Percentiles rank a stretch among this genome's conserved stretches.
Evolutionary conservation across 2,888 invertebrate genomes (phyloP).

Genomic region (Horisme vitalbata): DNA sequence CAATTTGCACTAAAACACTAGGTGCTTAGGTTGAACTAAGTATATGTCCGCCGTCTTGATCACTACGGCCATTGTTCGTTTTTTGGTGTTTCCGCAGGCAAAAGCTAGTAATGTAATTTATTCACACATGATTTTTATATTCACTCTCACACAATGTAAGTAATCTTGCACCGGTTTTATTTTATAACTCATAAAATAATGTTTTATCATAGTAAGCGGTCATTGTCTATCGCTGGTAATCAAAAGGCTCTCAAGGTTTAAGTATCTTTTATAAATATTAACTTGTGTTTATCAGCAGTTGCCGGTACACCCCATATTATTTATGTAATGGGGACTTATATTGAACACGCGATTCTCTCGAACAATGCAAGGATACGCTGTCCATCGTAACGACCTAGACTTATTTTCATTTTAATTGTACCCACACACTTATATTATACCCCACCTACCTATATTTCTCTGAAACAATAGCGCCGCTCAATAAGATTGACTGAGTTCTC

Average conservation of each 20-base stretch:
- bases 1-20: no score
- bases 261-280: slow-evolving; percentile 57
- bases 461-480: slow-evolving; percentile 69
- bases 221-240: slow-evolving; percentile 52
- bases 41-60: no score
- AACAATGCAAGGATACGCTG: slow-evolving; percentile 79
- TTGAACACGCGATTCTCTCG: slow-evolving; percentile 72
- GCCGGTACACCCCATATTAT: slow-evolving; percentile 67
- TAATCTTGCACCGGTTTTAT: slow-evolving; percentile 29
- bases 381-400: slow-evolving; percentile 71
- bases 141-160: slow-evolving; percentile 9
- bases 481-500: slow-evolving; percentile 56
- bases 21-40: no score
- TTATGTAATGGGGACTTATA: slow-evolving; percentile 80
- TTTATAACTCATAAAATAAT: slow-evolving; percentile 39
- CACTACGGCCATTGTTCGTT: no score
- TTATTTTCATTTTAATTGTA: slow-evolving; percentile 74
- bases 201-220: slow-evolving; percentile 42
- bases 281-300: slow-evolving; percentile 53
- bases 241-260: slow-evolving; percentile 56
- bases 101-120: slow-evolving; percentile 34
- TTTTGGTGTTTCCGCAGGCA: background rate
- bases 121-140: slow-evolving; percentile 48
- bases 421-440: slow-evolving; percentile 66
- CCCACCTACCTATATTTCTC: slow-evolving; percentile 51